Percentiles rank a stretch among this genome's conserved stretches.
phyloP scores from a whole-genome alignment of 2,888 invertebrate genomes.

The Catocala sponsa region DNA sequence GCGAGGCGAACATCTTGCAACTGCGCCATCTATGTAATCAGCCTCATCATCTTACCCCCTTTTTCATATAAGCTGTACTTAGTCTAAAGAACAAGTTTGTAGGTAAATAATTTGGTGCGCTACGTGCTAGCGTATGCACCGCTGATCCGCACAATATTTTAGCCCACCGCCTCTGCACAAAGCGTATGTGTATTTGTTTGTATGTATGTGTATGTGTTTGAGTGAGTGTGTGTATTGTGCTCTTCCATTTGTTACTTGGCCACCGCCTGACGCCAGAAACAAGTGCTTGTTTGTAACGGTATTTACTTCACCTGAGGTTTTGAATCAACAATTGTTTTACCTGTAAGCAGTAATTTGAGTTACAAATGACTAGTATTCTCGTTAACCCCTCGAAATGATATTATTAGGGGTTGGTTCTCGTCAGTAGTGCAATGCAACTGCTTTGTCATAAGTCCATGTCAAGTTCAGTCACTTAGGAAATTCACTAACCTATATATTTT shows the following conservation, averaged over 20 bases:
- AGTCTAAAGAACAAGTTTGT: neutral
- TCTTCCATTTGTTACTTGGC: constrained; percentile 9
- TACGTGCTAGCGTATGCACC: neutral
- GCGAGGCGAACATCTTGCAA: too few species aligned
- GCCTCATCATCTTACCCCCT: too few species aligned
- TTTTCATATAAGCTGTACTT: neutral
- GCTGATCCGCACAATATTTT: constrained; percentile 9
- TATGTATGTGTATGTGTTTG: too few species aligned
- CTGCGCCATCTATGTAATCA: too few species aligned
- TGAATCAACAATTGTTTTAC: constrained; percentile 14
- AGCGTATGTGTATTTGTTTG: neutral
- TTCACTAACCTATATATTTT: too few species aligned
- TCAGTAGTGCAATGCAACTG: too few species aligned
- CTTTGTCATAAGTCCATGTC: too few species aligned
- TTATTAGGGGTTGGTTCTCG: too few species aligned
- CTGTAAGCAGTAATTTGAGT: neutral
- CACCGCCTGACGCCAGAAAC: constrained; percentile 5
- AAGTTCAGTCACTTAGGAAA: too few species aligned
- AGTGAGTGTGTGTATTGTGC: too few species aligned
- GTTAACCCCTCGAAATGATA: too few species aligned
- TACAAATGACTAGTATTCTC: too few species aligned
- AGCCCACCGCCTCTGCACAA: constrained; percentile 1
- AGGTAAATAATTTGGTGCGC: constrained; percentile 6
- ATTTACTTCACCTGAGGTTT: constrained; percentile 6
- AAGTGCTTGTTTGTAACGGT: neutral